A percentile compares a stretch with the other conserved stretches of the same genome.
Evolutionary conservation across 1,140 invertebrate species (phyloP).

Genomic region (Pomphorhynchus laevis): DNA sequence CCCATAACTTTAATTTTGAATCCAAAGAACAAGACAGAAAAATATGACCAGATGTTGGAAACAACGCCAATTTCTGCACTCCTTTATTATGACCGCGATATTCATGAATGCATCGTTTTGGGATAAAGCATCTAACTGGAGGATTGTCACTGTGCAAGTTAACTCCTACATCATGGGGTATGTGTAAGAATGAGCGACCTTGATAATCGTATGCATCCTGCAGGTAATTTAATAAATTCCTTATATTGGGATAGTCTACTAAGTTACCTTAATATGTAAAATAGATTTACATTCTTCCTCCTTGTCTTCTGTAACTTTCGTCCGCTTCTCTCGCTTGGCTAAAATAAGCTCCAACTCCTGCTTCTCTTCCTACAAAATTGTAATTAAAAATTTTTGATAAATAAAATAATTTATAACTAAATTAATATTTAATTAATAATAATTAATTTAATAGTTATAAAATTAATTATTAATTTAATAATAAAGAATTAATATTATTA

Average conservation of each 20-base stretch:
- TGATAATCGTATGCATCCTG: conserved; percentile 78
- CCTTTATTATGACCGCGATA: conserved; percentile 89
- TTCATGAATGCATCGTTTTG: conserved; percentile 71
- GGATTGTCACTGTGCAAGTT: conserved; percentile 57
- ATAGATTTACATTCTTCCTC: conserved; percentile 25
- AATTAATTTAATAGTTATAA: no score
- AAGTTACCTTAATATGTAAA: no score
- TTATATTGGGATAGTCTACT: background rate
- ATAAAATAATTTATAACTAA: conserved; percentile 1
- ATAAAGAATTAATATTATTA: background rate
- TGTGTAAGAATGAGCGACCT: conserved; percentile 59
- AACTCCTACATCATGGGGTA: conserved; percentile 69
- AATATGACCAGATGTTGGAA: conserved; percentile 64
- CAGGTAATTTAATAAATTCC: conserved; percentile 24
- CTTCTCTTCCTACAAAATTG: conserved; percentile 34
- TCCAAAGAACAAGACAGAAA: conserved; percentile 83
- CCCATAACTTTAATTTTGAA: conserved; percentile 63
- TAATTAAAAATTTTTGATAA: background rate
- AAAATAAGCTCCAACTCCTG: conserved; percentile 64
- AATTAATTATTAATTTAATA: no score
- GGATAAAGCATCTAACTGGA: conserved; percentile 74
- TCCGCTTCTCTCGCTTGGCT: conserved; percentile 31
- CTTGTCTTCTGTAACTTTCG: conserved; percentile 40
- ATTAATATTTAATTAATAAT: background rate
- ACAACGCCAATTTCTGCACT: conserved; percentile 72